Base-by-base conservation (phyloP, 2,888 invertebrate species). In the Pterostichus madidus region DNA sequence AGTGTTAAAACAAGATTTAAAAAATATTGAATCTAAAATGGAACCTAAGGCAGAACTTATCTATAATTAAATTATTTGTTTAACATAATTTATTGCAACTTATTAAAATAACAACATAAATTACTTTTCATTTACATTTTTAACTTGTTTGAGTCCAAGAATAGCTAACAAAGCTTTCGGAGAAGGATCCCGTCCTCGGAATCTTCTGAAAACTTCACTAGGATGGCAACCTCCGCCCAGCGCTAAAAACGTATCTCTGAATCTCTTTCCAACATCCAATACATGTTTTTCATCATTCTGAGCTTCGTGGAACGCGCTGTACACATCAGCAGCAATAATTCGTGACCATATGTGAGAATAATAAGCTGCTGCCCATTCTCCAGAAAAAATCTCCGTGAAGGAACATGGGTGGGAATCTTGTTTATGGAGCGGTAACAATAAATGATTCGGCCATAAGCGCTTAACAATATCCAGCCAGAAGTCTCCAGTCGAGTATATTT, bases 161-260 rank as follows among this genome's bases (percentile, higher is more conserved):
- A 92, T 92, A 85, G 92, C 93, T 0, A 98, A 89, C 52, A 98
- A 90, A 0, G 97, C 96, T 87, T 96, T 94, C 0, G 95, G 94
- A 0, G 96, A 96, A 0, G 98, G 98, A 90, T 99, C 98, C 75
- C 98, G 92, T 0, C 98, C 98, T 84, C 97, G 92, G 90, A 98
- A 99, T 87, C 95, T 93, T 83, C 98, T 92, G 90, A 99, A 99
- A 5, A 97, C 93, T 91, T 98, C 96, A 84, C 93, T 93, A 0
- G 97, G 94, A 85, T 96, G 94, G 85, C 94, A 93, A 84, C 95
- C 94, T 3, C 98, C 97, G 6, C 97, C 98, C 2, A 94, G 91
- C 0, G 96, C 92, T 84, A 99, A 91, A 90, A 96, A 97, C 1
- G 97, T 97, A 83, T 96, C 94, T 85, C 95, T 93, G 87, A 95